Base-by-base conservation (phyloP, 2,888 invertebrate genomes). In the Eristalis pertinax region DNA sequence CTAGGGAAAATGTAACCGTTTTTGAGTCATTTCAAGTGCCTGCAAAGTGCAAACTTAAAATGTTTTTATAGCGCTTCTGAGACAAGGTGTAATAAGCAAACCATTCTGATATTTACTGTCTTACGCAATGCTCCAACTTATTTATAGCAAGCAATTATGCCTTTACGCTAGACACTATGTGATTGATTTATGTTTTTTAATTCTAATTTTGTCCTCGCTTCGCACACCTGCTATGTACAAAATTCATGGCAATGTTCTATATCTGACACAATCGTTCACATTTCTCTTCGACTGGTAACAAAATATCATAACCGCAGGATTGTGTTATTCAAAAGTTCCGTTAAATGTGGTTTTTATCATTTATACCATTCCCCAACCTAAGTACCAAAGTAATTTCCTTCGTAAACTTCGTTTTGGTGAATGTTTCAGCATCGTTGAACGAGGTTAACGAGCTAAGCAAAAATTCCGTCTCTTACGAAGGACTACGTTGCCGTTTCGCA, bases 331-430 rank as follows among this genome's bases (percentile, higher is more conserved):
- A 85, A 85, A 85, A 85, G 50, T 82, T 85, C 69, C 77, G 74
- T 85, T 85, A 78, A 82, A 74, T 85, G 85, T 74, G 81, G 81
- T 65, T 82, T 85, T 85, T 82, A 85, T 85, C 85, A 85, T 85
- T 82, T 77, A 70, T 38, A 73, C 41, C 58, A 38, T 15, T 63
- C 58, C 63, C 62, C 29, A 43, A 74, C 81, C 72, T 82, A 85
- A 85, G 77, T 82, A 63, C 81, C 69, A 38, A 85, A 77, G 85
- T 81, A 82, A 85, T 85, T 85, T 85, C 85, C 85, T 85, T 85
- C 60, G 81, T 58, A 81, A 85, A 85, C 77, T 85, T 85, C 72
- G 58, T 72, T 76, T 63, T 56, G 72, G 56, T 35, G 69, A 73
- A 67, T 70, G 60, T 75, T 65, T 70, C 38, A 77, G 64, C 64